Base-by-base conservation (phyloP, 2,797 vertebrate genomes). In the Geotrypetes seraphini region DNA sequence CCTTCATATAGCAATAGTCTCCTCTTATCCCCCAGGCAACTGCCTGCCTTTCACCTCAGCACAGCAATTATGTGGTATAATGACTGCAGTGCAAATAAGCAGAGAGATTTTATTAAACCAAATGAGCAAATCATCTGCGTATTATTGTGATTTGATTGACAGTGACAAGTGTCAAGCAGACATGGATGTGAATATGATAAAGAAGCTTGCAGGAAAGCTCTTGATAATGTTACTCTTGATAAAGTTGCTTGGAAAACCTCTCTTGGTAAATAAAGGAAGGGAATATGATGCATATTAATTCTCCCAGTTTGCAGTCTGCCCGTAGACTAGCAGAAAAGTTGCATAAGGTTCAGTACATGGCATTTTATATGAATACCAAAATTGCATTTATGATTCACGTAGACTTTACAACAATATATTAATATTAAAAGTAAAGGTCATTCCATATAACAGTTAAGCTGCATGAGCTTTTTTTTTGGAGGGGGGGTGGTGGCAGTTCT, bases 21-120 rank as follows among this genome's bases (percentile, higher is more conserved):
- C 82, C 80, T 81, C 85, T 91, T 75, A 89, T 92, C 91, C 91
- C 90, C 75, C 81, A 85, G 91, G 92, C 91, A 82, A 87, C 75
- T 75, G 85, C 81, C 87, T 79, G 85, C 85, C 86, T 87, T 86
- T 88, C 88, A 88, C 87, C 88, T 89, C 88, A 59, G 86, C 84
- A 35, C 69, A 63, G 89, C 92, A 97, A 96, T 97, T 95, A 97
- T 83, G 87, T 75, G 88, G 85, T 89, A 87, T 94, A 95, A 96
- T 92, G 89, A 94, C 85, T 90, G 88, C 88, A 75, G 85, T 90
- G 87, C 84, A 91, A 94, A 96, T 95, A 95, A 95, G 90, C 89
- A 88, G 73, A 68, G 87, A 94, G 90, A 95, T 95, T 96, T 96
- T 95, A 97, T 96, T 95, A 96, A 95, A 96, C 89, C 91, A 95